A percentile compares a stretch with the other conserved stretches of the same genome.
Conservation (phyloP, 1,140 invertebrate genomes). For the Formica exsecta region DNA sequence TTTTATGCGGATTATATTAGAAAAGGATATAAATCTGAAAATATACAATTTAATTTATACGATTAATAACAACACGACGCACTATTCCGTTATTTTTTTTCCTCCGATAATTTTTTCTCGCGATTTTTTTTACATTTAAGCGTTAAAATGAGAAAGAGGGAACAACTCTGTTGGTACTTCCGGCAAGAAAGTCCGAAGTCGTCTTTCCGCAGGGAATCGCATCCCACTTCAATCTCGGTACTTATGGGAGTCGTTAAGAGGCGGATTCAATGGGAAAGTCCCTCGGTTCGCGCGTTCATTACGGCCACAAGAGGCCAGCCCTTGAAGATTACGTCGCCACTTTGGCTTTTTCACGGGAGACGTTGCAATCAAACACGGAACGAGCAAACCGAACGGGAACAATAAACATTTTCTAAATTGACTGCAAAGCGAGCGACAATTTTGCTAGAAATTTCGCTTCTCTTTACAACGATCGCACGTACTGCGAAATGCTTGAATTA, state of each 20-base stretch:
- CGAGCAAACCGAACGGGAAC: constrained; percentile 40
- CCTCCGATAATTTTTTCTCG: neutral
- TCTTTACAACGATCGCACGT: neutral
- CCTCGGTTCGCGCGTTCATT: constrained; percentile 62
- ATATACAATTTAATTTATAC: neutral
- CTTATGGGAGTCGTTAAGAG: constrained; percentile 69
- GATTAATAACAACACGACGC: neutral
- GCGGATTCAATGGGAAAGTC: constrained; percentile 72
- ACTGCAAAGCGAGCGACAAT: constrained; percentile 44
- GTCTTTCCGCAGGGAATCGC: constrained; percentile 45
- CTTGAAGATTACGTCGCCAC: constrained; percentile 61
- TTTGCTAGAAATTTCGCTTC: neutral
- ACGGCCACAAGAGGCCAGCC: constrained; percentile 61
- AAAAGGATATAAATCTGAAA: neutral
- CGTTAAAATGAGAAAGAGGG: neutral
- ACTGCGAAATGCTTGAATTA: too few relatives aligned
- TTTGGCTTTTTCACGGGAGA: constrained; percentile 35
- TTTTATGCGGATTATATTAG: neutral
- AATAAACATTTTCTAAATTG: constrained; percentile 59
- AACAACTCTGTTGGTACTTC: constrained; percentile 40
- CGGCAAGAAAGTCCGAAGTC: constrained; percentile 47
- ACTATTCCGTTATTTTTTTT: neutral
- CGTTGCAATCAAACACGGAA: constrained; percentile 23
- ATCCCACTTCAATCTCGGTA: constrained; percentile 47
- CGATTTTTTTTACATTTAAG: constrained; percentile 35